A percentile compares a stretch with the other conserved stretches of the same genome.
These are phyloP conservation scores for Zootoca vivipara DNA, from an alignment of 2,113 vertebrate species.

Conservation along the genomic window DNA sequence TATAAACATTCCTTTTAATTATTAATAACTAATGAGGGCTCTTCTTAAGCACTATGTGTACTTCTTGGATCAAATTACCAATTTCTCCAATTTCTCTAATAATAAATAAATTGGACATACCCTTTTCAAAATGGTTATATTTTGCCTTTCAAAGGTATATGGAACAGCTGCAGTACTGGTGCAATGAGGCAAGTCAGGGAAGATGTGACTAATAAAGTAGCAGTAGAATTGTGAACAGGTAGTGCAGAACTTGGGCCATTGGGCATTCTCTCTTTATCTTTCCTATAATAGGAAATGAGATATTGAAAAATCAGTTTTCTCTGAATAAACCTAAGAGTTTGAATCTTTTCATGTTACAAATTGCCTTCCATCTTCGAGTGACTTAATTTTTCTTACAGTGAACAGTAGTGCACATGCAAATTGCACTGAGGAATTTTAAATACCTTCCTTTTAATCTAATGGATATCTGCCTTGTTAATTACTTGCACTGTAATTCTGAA, in stretches of 20 bases:
- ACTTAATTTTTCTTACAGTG: background rate
- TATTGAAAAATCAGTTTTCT: background rate
- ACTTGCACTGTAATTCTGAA: background rate
- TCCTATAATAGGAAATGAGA: background rate
- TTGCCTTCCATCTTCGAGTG: background rate
- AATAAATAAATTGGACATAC: background rate
- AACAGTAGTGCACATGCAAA: background rate
- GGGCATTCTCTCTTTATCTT: background rate
- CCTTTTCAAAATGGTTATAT: background rate
- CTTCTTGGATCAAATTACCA: background rate
- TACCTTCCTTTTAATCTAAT: background rate
- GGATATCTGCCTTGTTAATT: background rate
- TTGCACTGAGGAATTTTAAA: background rate
- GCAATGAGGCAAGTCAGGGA: background rate
- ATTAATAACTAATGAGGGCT: accelerated
- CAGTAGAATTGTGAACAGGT: background rate
- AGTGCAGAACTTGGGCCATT: background rate
- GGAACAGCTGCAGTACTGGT: background rate
- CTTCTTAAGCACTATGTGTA: accelerated
- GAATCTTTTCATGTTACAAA: background rate
- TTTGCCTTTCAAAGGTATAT: background rate
- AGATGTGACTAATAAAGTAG: background rate
- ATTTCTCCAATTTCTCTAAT: too few relatives aligned
- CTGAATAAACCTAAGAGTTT: background rate
- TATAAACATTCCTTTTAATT: background rate